These are phyloP conservation scores for Enteromius trimaculatus DNA, from an alignment of 2,797 vertebrate species.

Conservation along the genomic window DNA sequence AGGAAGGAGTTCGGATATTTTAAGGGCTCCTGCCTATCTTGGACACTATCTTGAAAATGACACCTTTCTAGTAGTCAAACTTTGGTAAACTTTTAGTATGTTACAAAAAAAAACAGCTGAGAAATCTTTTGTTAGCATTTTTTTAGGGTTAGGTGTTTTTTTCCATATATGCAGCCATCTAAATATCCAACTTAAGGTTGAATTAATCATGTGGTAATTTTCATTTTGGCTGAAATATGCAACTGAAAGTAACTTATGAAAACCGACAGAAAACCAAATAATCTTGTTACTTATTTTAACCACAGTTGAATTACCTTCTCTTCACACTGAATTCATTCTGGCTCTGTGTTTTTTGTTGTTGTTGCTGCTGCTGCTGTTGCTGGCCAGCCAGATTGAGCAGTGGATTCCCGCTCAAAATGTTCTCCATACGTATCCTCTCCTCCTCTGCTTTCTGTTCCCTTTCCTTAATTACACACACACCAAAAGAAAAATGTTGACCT, in stretches of 20 bases:
- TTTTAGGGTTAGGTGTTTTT: no score
- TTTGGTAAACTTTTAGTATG: no score
- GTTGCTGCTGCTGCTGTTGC: slow-evolving; percentile 66
- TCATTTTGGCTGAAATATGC: neutral
- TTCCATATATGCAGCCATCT: no score
- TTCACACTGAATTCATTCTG: slow-evolving; percentile 92
- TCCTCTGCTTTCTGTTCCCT: slow-evolving; percentile 98
- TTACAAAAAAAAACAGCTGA: no score
- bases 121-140: no score
- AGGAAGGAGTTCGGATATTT: no score
- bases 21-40: no score
- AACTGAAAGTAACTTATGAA: neutral
- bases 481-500: neutral
- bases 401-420: slow-evolving; percentile 96
- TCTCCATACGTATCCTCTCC: slow-evolving; percentile 98
- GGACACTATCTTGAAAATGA: no score
- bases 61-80: no score
- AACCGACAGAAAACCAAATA: neutral
- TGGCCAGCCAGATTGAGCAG: slow-evolving; percentile 92
- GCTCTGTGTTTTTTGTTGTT: slow-evolving; percentile 76
- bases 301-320: slow-evolving; percentile 82
- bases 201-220: neutral
- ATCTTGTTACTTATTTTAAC: neutral
- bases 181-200: neutral
- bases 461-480: slow-evolving; percentile 77